Evolutionary conservation across 2,113 vertebrate genomes (phyloP).

Genomic region (Gracilinanus agilis): DNA sequence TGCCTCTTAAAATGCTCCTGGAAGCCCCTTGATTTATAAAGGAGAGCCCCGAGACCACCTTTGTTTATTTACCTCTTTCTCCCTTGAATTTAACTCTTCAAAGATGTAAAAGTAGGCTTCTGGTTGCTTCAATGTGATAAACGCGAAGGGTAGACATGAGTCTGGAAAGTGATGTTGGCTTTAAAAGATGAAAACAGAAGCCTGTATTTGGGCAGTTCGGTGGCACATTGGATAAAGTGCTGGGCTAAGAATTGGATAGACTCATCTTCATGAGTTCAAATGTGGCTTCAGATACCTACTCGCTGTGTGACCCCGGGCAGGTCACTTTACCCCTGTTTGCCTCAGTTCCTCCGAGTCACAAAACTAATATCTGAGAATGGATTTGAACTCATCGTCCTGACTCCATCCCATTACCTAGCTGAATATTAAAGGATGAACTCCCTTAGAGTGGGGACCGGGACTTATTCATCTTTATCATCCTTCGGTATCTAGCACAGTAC

Average conservation of each 20-base stretch:
- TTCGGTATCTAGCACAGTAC: neutral
- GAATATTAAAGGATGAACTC: neutral
- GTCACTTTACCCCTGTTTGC: neutral
- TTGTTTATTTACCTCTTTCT: neutral
- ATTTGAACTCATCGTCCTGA: neutral
- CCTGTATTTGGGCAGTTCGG: neutral
- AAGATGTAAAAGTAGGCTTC: too few relatives aligned
- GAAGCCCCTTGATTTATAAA: neutral
- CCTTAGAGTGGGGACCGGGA: neutral
- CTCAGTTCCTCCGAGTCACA: neutral
- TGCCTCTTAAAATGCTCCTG: neutral
- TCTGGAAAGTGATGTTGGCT: neutral
- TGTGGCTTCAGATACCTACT: neutral
- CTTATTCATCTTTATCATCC: neutral
- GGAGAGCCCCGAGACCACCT: neutral
- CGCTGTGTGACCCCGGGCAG: neutral
- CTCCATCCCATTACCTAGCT: neutral
- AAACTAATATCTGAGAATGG: neutral
- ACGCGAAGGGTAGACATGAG: too few relatives aligned
- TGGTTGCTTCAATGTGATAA: too few relatives aligned
- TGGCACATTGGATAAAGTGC: too few relatives aligned
- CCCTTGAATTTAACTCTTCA: neutral
- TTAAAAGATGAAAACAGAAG: neutral
- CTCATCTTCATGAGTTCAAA: too few relatives aligned
- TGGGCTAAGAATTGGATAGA: too few relatives aligned